Evolutionary conservation across 1,140 invertebrate species (phyloP), one percentile per base, ranked within the genome.

Genomic region (Drosophila bocqueti): DNA sequence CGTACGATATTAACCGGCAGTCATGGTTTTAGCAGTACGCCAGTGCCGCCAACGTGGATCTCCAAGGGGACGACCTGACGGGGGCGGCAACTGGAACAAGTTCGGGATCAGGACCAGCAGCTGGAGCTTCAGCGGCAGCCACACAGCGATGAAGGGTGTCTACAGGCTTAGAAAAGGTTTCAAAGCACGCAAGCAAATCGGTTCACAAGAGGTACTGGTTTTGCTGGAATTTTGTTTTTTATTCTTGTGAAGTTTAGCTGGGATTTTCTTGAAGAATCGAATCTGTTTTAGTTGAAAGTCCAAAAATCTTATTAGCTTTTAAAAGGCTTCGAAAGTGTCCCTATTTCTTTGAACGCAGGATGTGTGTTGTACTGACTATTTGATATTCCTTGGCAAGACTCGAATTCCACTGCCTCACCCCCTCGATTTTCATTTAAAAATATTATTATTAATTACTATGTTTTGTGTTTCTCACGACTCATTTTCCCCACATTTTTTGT

Each of bases 1-100:
- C 95, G 9, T 96, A 95, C 77, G 96, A 96, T 82, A 93, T 92
- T 7, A 92, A 92, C 61, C 69, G 83, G 52, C 91, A 91, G 58
- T 73, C 92, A 76, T 93, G 91, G 91, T 93, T 92, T 91, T 93
- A 93, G 91, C 91, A 92, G 91, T 92, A 91, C 91, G 91, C 91
- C 84, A 87, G 81, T 76, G 77, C 90, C 75, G 85, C 90, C 81
- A 85, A 91, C 73, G 90, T 91, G 63, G 86, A 90, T 45, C 76
- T 90, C 79, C 85, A 90, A 71, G 86, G 72, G n/a, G 85, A 90
- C 40, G 85, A 90, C 47, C 55, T 90, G 42, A 90, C 87, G 81
- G 85, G 75, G 67, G 66, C 81, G 64, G 65, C 86, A 57, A 62
- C 83, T 50, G 75, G 65, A 58, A 43, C 72, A 54, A 61, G 46